Evolutionary conservation across 1,140 invertebrate species (phyloP), one percentile per base, ranked within the genome.

Genomic region (Diachasmimorpha longicaudata): DNA sequence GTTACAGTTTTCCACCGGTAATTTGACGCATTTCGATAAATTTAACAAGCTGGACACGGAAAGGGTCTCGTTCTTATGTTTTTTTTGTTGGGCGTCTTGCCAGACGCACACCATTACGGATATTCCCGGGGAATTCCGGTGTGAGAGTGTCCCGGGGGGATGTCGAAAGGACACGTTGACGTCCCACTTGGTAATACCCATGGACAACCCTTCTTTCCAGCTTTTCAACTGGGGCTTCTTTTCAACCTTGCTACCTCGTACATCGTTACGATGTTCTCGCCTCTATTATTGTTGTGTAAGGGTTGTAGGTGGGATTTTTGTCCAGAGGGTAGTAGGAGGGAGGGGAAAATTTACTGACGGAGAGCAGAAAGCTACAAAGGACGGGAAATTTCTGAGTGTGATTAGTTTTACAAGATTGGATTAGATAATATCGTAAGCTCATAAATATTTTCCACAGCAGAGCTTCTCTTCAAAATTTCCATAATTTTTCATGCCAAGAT

Each of bases 91-190:
- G 58, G 21, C 58, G 58, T 4, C 58, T 63, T 63, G 58, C 58
- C 58, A 63, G 58, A 63, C 58, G 58, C 58, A 63, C 58, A 63
- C 58, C 58, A 63, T 63, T 63, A 63, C 58, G 58, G 58, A 63
- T 31, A 25, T 31, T 63, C 58, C 10, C 58, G 19, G 21, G 58
- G 19, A 63, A 63, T 63, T 63, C 58, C 23, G 58, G 58, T 13
- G 23, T 14, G 19, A 63, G 23, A 63, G 58, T 63, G 58, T 63
- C 58, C 58, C 58, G 23, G 14, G 58, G 58, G 58, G 23, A 63
- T 23, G 23, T 63, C 58, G 25, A 63, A 63, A 63, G 58, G 58
- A 63, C 58, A 63, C 58, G 23, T 25, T 63, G 58, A 63, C 58
- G 31, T 63, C 23, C 58, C 58, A 63, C 58, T 63, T 63, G 58